Evolutionary conservation across 2,797 vertebrate genomes (phyloP), one percentile per base, ranked within the genome.

Genomic region (Xerus rutilus): DNA sequence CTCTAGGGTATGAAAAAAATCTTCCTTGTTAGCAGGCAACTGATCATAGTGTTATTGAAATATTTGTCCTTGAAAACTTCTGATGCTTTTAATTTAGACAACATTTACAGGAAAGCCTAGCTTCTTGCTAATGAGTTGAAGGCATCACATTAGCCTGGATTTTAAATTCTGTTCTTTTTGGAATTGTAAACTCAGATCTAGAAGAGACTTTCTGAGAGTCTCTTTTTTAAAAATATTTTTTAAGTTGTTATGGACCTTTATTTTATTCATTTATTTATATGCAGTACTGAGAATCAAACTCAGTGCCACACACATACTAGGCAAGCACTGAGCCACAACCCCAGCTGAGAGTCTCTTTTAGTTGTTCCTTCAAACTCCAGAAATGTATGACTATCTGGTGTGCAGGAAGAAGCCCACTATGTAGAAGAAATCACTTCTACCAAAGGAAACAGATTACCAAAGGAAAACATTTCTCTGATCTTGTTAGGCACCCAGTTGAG

Each of bases 131-230:
- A 72, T 78, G 49, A 43, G 77, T 35, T 45, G 62, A 92, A 94
- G 73, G 73, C 21, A 49, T 57, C 79, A 8, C 70, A 86, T 90
- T 86, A 92, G 45, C 43, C 69, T 69, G 25, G 65, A 25, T 76
- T 94, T 96, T 91, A 20, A 82, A 81, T 86, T 83, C n/a, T 89
- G 18, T 79, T 88, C 52, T 52, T 70, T 95, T 97, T 81, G 49
- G 47, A 92, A 92, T 86, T 86, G 62, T 28, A 78, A 92, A 64
- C 21, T 69, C 43, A 84, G 21, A 35, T 84, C 43, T 52, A 70
- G 5, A 82, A 89, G 12, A 92, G 52, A 88, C n/a, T 89, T 67
- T 76, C 45, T 89, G 86, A 95, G 62, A 83, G 6, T 21, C 39
- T 52, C 73, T 78, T 93, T 93, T 70, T 39, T 39, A 2, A 2